These are phyloP conservation scores for Anthopleura sola DNA, from an alignment of 64 coral and sea anemone species.

Conservation along the genomic window DNA sequence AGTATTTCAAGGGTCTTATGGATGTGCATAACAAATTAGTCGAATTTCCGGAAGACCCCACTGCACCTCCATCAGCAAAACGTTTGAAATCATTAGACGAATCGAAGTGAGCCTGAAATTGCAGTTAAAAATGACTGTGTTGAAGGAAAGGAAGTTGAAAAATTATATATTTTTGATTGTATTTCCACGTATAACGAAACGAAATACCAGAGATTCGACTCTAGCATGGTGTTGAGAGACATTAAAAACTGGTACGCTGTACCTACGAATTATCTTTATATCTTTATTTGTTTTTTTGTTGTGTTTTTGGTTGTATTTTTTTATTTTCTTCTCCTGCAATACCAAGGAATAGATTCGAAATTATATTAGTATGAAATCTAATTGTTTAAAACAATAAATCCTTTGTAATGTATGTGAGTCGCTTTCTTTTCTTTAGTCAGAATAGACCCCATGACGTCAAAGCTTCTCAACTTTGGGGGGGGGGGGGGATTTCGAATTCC, in stretches of 20 bases:
- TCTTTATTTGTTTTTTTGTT: background rate
- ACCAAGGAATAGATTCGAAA: background rate
- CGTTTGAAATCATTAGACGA: slow-evolving; percentile 37
- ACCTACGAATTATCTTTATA: background rate
- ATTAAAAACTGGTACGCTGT: background rate
- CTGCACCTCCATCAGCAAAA: slow-evolving; percentile 66
- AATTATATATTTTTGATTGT: background rate
- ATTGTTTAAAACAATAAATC: background rate
- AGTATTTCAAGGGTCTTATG: slow-evolving; percentile 96
- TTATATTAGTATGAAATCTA: background rate
- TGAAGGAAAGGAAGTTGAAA: background rate
- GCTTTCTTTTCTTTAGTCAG: too few relatives aligned
- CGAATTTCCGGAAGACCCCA: slow-evolving; percentile 77
- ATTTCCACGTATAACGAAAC: background rate
- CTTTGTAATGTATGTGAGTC: background rate
- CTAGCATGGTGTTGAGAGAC: too few relatives aligned
- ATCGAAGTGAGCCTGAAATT: background rate
- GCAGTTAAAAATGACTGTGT: background rate
- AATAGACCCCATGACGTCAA: too few relatives aligned
- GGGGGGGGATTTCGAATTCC: too few relatives aligned
- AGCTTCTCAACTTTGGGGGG: too few relatives aligned
- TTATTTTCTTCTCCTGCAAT: background rate
- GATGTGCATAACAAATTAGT: slow-evolving; percentile 96
- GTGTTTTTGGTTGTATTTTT: background rate
- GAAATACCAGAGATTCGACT: too few relatives aligned